Percentiles rank a stretch among this genome's conserved stretches.
Conservation (phyloP, 2,888 invertebrate genomes). For the Andrena chrysosceles region DNA sequence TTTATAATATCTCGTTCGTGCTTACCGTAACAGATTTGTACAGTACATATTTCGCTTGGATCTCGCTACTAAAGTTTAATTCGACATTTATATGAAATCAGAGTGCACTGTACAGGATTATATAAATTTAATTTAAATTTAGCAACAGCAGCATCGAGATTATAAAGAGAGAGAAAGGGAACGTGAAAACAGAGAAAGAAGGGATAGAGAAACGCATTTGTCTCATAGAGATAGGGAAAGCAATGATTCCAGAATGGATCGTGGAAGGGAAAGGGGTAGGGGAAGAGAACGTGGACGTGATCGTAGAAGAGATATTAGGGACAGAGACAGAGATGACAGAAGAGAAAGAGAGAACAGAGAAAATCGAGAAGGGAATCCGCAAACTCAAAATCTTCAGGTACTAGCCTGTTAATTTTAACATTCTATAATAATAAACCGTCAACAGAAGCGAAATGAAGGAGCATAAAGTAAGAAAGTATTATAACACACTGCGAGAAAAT, state of each 20-base stretch:
- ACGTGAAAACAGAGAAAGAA: conserved; percentile 79
- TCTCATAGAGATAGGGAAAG: conserved; percentile 76
- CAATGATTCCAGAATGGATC: conserved; percentile 74
- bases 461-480: too few species aligned
- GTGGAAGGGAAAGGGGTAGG: conserved; percentile 80
- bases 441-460: neutral
- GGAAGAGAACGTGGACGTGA: conserved; percentile 81
- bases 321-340: conserved; percentile 80
- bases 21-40: too few species aligned
- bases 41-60: too few species aligned
- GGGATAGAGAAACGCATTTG: conserved; percentile 76
- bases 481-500: too few species aligned
- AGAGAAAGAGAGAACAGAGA: conserved; percentile 77
- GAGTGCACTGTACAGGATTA: conserved; percentile 12
- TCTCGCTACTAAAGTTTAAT: neutral
- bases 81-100: neutral
- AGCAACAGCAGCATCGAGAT: conserved; percentile 66
- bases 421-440: conserved; percentile 6
- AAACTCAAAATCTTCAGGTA: conserved; percentile 52
- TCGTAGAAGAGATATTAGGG: conserved; percentile 78
- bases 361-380: conserved; percentile 74
- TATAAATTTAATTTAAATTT: conserved; percentile 15
- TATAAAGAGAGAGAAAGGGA: conserved; percentile 79
- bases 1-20: too few species aligned
- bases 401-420: conserved; percentile 4